phyloP scores from a whole-genome alignment of 2,888 invertebrate genomes.

The Aphodius sticticus region DNA sequence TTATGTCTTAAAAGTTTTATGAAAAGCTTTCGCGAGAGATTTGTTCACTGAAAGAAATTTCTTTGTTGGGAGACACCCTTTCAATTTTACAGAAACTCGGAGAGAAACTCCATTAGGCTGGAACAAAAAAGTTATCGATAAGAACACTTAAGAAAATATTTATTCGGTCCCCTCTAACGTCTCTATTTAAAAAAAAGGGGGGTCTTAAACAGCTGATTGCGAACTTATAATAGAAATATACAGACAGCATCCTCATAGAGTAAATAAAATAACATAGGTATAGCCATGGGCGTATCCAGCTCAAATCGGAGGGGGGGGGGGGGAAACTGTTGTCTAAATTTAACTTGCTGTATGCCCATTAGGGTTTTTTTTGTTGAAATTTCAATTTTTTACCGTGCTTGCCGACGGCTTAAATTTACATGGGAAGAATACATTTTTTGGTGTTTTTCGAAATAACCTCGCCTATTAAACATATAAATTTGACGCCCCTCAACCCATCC shows the following conservation, averaged over 20 bases:
- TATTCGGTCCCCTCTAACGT: background rate
- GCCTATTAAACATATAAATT: no score
- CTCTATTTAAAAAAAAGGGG: background rate
- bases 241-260: no score
- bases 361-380: no score
- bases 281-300: no score
- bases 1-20: background rate
- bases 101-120: background rate
- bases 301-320: no score
- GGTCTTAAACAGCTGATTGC: background rate
- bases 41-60: background rate
- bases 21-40: background rate
- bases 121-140: slow-evolving; percentile 4
- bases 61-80: background rate
- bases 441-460: no score
- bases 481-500: no score
- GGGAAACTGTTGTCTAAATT: no score
- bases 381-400: no score
- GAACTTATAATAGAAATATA: background rate
- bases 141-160: slow-evolving; percentile 4
- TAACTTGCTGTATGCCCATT: no score
- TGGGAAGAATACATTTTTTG: no score
- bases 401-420: no score
- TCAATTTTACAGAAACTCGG: background rate
- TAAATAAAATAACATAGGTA: background rate